phyloP scores from a whole-genome alignment of 2,113 vertebrate species.

The Dipodomys merriami region DNA sequence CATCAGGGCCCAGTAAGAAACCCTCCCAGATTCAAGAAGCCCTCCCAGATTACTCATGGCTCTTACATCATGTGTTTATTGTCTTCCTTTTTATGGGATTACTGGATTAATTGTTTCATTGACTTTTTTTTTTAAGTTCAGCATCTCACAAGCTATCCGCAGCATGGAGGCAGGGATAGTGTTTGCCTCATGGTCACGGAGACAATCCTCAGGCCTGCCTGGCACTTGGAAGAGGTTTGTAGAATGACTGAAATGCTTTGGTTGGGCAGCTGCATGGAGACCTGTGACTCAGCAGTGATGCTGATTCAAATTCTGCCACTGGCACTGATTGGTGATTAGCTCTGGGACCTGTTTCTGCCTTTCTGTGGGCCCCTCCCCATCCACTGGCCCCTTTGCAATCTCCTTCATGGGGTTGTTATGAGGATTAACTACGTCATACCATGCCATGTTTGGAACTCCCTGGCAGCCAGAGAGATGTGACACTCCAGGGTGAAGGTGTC shows the following conservation, averaged over 20 bases:
- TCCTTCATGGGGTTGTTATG: neutral
- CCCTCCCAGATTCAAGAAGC: neutral
- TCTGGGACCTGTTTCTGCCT: too few relatives aligned
- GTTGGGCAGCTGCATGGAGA: neutral
- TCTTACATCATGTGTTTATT: neutral
- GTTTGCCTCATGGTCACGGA: neutral
- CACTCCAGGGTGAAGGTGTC: neutral
- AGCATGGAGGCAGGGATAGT: neutral
- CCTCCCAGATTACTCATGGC: neutral
- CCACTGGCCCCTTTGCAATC: neutral
- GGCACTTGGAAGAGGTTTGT: neutral
- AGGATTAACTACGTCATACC: neutral
- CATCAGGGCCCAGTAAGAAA: neutral
- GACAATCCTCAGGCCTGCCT: neutral
- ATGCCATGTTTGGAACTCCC: too few relatives aligned
- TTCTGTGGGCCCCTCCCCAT: too few relatives aligned
- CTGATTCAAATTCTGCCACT: neutral
- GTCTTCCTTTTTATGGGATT: neutral
- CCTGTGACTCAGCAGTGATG: neutral
- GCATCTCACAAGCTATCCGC: neutral
- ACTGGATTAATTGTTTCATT: neutral
- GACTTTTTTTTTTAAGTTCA: neutral
- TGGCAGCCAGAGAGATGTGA: neutral
- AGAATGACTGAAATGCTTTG: neutral
- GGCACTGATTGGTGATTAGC: neutral